These are phyloP conservation scores for human (Homo sapiens) DNA, from an alignment of 2,113 vertebrate genomes.

Conservation along the genomic window DNA sequence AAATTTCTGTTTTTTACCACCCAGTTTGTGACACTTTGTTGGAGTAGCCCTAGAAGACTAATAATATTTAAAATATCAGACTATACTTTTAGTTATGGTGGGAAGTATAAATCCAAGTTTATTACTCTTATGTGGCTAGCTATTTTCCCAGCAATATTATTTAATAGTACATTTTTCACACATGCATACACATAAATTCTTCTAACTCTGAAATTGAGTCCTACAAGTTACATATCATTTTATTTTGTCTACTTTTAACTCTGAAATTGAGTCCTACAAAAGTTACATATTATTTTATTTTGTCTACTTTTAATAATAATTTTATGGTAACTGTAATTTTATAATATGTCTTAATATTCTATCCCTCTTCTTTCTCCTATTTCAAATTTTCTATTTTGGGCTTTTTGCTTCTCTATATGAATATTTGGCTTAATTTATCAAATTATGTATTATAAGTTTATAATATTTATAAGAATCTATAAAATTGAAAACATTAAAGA, in stretches of 20 bases:
- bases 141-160: neutral
- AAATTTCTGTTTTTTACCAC: neutral
- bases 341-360: neutral
- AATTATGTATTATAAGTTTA: neutral
- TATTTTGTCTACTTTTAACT: neutral
- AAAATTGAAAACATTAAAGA: neutral
- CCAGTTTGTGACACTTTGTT: neutral
- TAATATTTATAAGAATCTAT: neutral
- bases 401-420: neutral
- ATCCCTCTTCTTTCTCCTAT: neutral
- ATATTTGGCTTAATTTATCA: neutral
- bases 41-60: neutral
- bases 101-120: neutral
- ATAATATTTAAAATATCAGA: neutral
- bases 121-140: neutral
- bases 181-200: neutral
- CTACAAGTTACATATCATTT: neutral
- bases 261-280: neutral
- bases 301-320: neutral
- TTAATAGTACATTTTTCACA: neutral
- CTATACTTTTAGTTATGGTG: neutral
- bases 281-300: neutral
- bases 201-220: neutral
- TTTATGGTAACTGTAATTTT: neutral
- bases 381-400: neutral